Evolutionary conservation across 1,140 invertebrate genomes (phyloP).

Genomic region (Zaprionus gabonicus): DNA sequence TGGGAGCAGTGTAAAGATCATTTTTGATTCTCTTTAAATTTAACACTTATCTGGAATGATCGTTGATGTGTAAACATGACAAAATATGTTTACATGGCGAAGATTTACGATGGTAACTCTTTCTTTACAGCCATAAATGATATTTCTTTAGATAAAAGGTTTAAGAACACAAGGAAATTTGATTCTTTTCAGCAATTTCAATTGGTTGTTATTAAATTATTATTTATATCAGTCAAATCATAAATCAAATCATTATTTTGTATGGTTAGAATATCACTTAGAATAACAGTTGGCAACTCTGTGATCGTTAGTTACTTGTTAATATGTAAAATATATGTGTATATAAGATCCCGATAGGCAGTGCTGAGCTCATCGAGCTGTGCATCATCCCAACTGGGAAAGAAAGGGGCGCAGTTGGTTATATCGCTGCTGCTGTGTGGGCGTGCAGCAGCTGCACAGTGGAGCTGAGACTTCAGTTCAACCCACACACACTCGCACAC

Average conservation of each 20-base stretch:
- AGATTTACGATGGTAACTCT: not conserved
- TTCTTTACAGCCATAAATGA: not conserved
- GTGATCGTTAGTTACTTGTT: not conserved
- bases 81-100: not conserved
- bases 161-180: not conserved
- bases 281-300: not conserved
- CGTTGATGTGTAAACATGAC: not conserved
- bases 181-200: too few species aligned
- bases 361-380: not conserved
- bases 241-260: too few species aligned
- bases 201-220: too few species aligned
- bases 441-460: conserved; percentile 48
- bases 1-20: not conserved
- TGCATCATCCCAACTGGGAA: not conserved
- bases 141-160: not conserved
- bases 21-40: not conserved
- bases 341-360: not conserved
- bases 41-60: conserved; percentile 1
- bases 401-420: conserved; percentile 8
- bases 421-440: conserved; percentile 26
- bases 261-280: not conserved
- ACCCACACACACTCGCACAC: conserved; percentile 55
- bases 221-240: too few species aligned
- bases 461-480: conserved; percentile 60
- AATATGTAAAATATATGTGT: not conserved